These are phyloP conservation scores for Ceyx melanurus DNA, from an alignment of 2,113 vertebrate genomes.

Conservation along the genomic window DNA sequence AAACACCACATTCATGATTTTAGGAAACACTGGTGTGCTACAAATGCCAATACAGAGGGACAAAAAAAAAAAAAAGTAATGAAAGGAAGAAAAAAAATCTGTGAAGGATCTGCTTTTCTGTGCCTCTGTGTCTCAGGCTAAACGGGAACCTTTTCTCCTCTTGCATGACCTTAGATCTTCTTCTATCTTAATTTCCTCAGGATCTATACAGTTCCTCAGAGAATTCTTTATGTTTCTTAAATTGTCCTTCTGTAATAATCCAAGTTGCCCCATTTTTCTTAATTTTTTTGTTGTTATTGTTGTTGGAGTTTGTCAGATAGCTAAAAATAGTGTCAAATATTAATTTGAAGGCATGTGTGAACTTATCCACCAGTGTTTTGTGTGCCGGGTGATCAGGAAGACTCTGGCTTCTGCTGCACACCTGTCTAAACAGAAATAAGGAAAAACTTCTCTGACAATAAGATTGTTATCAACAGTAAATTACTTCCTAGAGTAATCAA, in stretches of 20 bases:
- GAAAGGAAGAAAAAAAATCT: background rate
- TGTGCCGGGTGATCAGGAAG: background rate
- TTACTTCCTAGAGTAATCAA: background rate
- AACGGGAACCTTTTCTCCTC: background rate
- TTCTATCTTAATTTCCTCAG: background rate
- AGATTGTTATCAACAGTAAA: rapidly evolving
- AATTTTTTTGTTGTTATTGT: background rate
- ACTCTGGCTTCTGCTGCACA: background rate
- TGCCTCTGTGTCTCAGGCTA: background rate
- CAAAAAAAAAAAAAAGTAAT: background rate
- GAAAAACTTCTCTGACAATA: background rate
- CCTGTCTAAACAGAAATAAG: background rate
- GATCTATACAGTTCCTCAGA: background rate
- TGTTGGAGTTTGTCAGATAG: background rate
- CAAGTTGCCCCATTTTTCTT: background rate
- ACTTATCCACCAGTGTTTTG: background rate
- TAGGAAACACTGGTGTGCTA: background rate
- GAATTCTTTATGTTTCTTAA: background rate
- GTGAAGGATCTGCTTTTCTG: background rate
- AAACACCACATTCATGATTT: constrained; percentile 48
- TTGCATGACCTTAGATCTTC: background rate
- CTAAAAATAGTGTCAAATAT: background rate
- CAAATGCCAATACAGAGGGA: background rate
- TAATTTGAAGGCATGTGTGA: rapidly evolving
- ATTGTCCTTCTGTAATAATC: background rate